Percentiles rank a stretch among this genome's conserved stretches.
phyloP scores from a whole-genome alignment of 2,113 vertebrate genomes.

The Elachura formosa region DNA sequence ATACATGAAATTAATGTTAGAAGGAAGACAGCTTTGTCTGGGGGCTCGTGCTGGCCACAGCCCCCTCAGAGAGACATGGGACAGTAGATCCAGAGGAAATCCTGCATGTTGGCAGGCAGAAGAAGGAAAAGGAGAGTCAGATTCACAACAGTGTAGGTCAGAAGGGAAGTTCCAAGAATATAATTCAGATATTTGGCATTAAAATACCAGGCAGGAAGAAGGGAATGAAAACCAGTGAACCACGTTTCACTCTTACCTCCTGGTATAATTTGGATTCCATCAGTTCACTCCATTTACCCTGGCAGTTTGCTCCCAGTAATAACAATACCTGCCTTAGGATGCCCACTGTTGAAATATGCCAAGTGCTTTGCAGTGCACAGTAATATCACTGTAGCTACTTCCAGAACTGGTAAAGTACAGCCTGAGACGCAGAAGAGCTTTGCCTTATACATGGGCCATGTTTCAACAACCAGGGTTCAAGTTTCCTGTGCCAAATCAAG shows the following conservation, averaged over 20 bases:
- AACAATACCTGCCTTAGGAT: neutral
- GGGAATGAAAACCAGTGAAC: neutral
- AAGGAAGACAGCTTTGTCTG: neutral
- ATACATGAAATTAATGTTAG: neutral
- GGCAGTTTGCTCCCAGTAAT: neutral
- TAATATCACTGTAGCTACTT: neutral
- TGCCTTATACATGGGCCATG: neutral
- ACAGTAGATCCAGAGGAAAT: neutral
- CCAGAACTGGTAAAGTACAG: neutral
- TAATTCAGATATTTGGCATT: neutral
- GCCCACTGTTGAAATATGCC: neutral
- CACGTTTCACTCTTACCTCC: neutral
- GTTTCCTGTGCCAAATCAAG: neutral
- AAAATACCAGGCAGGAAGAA: neutral
- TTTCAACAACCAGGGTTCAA: neutral
- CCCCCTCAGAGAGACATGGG: neutral
- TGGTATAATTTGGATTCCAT: neutral
- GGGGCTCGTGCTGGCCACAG: neutral
- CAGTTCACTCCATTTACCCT: neutral
- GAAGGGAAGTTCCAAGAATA: neutral
- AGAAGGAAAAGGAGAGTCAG: neutral
- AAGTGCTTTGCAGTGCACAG: neutral
- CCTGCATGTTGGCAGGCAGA: neutral
- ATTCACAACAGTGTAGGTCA: neutral
- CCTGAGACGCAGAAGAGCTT: neutral